phyloP scores from a whole-genome alignment of 1,140 invertebrate species.

The Varroa destructor region DNA sequence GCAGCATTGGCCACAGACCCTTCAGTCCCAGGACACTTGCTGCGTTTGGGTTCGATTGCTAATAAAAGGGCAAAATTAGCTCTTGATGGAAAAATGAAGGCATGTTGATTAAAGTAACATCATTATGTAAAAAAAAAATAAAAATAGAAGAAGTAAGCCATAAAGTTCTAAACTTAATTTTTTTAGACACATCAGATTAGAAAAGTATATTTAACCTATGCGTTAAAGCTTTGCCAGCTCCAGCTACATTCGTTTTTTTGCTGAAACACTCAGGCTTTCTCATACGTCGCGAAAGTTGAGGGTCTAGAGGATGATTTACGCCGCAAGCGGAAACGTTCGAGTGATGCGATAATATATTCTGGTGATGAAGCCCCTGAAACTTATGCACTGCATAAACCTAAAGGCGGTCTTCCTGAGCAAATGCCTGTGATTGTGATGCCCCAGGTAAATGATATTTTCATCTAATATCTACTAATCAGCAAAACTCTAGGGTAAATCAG shows the following conservation, averaged over 20 bases:
- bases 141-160: too few species aligned
- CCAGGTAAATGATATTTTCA: background rate
- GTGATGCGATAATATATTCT: background rate
- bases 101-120: background rate
- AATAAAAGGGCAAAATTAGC: constrained; percentile 9
- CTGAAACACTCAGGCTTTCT: background rate
- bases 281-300: constrained; percentile 2
- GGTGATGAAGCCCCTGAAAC: background rate
- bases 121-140: too few species aligned
- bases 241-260: too few species aligned
- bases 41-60: background rate
- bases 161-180: too few species aligned
- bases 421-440: background rate
- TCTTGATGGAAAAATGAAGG: background rate
- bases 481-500: too few species aligned
- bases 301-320: constrained; percentile 9
- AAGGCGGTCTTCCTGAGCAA: background rate
- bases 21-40: background rate
- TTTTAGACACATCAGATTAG: too few species aligned
- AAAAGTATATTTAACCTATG: too few species aligned
- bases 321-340: background rate
- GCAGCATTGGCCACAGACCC: background rate
- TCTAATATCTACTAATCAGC: too few species aligned
- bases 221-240: too few species aligned
- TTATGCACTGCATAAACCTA: background rate